Conservation (phyloP, 2,113 vertebrate species). For the Grantiella picta region DNA sequence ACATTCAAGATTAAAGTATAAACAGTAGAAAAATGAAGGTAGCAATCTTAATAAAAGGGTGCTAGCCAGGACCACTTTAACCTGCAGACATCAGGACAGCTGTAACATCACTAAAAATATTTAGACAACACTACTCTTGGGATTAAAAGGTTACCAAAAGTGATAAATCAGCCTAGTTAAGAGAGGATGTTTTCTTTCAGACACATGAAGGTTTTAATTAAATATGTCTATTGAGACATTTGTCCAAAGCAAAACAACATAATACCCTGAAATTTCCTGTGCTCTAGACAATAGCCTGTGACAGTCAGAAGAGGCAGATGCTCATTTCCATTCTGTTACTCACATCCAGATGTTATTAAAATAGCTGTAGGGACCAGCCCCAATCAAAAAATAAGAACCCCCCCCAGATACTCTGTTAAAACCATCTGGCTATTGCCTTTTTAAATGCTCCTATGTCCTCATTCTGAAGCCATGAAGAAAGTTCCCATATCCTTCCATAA, state of each 20-base stretch:
- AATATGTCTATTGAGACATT: conserved; percentile 18
- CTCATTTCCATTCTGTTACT: neutral
- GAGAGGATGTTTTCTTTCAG: conserved; percentile 16
- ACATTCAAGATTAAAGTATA: conserved; percentile 47
- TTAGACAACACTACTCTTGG: neutral
- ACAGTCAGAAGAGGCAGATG: conserved; percentile 33
- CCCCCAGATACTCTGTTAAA: neutral
- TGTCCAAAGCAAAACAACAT: conserved; percentile 35
- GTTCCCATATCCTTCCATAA: neutral
- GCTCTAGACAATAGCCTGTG: neutral
- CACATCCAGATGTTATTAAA: conserved; percentile 39
- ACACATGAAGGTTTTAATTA: conserved; percentile 23
- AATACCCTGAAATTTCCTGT: conserved; percentile 5
- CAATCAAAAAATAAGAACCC: neutral
- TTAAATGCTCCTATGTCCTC: neutral
- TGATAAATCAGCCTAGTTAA: conserved; percentile 4
- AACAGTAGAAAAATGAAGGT: conserved; percentile 58
- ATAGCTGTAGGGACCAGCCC: conserved; percentile 59
- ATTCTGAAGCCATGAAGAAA: neutral
- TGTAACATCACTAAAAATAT: neutral
- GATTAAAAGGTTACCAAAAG: conserved; percentile 4
- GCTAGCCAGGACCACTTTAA: neutral
- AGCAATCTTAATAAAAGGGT: neutral
- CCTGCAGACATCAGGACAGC: neutral
- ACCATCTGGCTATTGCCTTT: conserved; percentile 10